A percentile compares a stretch with the other conserved stretches of the same genome.
phyloP scores from a whole-genome alignment of 2,113 vertebrate genomes.

The Mus pahari region DNA sequence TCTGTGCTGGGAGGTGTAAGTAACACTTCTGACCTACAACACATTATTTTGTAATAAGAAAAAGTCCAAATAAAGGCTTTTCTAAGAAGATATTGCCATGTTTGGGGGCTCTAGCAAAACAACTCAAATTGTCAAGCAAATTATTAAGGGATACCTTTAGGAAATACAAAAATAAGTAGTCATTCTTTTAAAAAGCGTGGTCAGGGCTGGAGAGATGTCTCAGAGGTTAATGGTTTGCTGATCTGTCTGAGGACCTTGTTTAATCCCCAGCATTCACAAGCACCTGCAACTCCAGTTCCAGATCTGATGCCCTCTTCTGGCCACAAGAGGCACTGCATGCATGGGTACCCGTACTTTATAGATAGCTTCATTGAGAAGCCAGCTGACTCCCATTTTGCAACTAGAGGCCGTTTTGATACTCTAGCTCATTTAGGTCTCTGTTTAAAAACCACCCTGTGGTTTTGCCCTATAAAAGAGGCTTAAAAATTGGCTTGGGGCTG shows the following conservation, averaged over 20 bases:
- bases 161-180: conserved; percentile 17
- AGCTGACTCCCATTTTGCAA: not conserved
- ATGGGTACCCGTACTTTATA: not conserved
- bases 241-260: not conserved
- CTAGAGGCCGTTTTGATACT: not conserved
- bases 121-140: conserved; percentile 11
- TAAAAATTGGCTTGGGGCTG: not conserved
- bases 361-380: not conserved
- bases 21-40: conserved; percentile 64
- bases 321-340: not conserved
- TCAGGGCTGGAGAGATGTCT: not conserved
- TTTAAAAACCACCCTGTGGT: not conserved
- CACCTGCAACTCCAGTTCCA: not conserved
- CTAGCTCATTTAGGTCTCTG: not conserved
- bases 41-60: conserved; percentile 78
- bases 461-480: not conserved
- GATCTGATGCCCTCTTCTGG: not conserved
- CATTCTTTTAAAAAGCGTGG: conserved; percentile 1
- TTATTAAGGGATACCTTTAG: conserved; percentile 40
- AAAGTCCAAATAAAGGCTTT: conserved; percentile 31
- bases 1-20: conserved; percentile 60
- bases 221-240: not conserved
- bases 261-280: not conserved
- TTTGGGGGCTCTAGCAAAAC: conserved; percentile 62
- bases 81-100: conserved; percentile 9